phyloP scores from a whole-genome alignment of 2,888 invertebrate genomes.

The Cyclophora punctaria region DNA sequence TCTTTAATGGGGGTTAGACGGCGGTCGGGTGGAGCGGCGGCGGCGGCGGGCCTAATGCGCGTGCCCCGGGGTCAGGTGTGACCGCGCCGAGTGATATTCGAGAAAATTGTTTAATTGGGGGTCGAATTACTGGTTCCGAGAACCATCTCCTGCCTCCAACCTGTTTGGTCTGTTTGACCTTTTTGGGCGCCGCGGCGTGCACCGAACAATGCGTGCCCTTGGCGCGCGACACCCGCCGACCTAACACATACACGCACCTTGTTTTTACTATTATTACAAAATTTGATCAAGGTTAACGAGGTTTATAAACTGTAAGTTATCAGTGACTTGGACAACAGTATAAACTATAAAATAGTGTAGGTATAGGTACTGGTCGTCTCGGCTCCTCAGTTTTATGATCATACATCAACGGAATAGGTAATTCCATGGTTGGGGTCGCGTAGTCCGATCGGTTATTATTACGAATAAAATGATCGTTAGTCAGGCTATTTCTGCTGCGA shows the following conservation, averaged over 20 bases:
- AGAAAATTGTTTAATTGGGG: conserved; percentile 72
- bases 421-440: background rate
- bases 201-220: conserved; percentile 15
- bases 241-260: too few species aligned
- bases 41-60: conserved; percentile 57
- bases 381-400: too few species aligned
- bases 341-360: too few species aligned
- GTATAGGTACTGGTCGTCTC: too few species aligned
- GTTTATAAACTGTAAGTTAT: too few species aligned
- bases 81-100: conserved; percentile 63
- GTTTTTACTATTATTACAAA: too few species aligned
- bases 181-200: conserved; percentile 26
- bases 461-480: conserved; percentile 21
- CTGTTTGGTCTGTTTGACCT: conserved; percentile 38
- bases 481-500: conserved; percentile 8
- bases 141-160: conserved; percentile 32
- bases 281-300: too few species aligned
- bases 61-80: conserved; percentile 65
- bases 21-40: conserved; percentile 45
- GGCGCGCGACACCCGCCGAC: conserved; percentile 17
- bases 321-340: too few species aligned
- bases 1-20: conserved; percentile 66
- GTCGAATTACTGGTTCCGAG: conserved; percentile 60
- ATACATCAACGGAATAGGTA: background rate
- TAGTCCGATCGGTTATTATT: conserved; percentile 20